A percentile compares a stretch with the other conserved stretches of the same genome.
Conservation (phyloP, 2,113 vertebrate genomes). For the Papio anubis region DNA sequence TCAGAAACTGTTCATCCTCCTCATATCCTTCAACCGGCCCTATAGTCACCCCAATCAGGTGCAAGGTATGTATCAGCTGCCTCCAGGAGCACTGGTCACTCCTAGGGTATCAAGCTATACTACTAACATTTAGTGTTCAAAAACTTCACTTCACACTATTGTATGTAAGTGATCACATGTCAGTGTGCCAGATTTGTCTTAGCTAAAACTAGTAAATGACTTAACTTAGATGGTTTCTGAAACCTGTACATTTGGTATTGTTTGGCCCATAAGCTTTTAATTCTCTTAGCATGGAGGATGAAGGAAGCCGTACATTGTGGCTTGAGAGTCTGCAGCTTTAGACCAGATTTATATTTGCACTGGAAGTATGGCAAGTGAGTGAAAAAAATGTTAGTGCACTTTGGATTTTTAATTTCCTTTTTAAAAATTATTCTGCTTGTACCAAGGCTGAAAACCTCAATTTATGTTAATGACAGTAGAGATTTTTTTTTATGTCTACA, state of each 20-base stretch:
- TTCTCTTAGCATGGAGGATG: slow-evolving; percentile 81
- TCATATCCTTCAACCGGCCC: too few relatives aligned
- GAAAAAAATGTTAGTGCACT: slow-evolving; percentile 82
- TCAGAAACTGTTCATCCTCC: too few relatives aligned
- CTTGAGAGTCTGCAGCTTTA: slow-evolving; percentile 87
- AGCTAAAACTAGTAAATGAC: slow-evolving; percentile 80
- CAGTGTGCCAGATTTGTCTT: slow-evolving; percentile 79
- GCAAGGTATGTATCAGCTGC: too few relatives aligned
- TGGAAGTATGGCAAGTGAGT: slow-evolving; percentile 89
- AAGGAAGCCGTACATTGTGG: slow-evolving; percentile 84
- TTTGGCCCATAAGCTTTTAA: slow-evolving; percentile 83
- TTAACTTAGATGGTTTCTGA: slow-evolving; percentile 76
- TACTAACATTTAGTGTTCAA: slow-evolving; percentile 75
- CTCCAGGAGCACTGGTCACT: too few relatives aligned
- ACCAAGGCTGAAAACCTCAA: slow-evolving; percentile 84
- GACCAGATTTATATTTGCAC: slow-evolving; percentile 95
- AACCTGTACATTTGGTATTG: slow-evolving; percentile 83
- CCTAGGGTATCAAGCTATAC: slow-evolving; percentile 64
- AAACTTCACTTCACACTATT: slow-evolving; percentile 71
- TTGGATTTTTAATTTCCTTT: slow-evolving; percentile 71
- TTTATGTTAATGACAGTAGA: slow-evolving; percentile 92
- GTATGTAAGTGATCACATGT: slow-evolving; percentile 77
- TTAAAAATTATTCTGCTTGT: slow-evolving; percentile 66
- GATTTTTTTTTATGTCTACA: slow-evolving; percentile 93
- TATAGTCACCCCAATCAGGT: too few relatives aligned